Evolutionary conservation across 2,113 vertebrate species (phyloP).

Genomic region (Thymallus thymallus): DNA sequence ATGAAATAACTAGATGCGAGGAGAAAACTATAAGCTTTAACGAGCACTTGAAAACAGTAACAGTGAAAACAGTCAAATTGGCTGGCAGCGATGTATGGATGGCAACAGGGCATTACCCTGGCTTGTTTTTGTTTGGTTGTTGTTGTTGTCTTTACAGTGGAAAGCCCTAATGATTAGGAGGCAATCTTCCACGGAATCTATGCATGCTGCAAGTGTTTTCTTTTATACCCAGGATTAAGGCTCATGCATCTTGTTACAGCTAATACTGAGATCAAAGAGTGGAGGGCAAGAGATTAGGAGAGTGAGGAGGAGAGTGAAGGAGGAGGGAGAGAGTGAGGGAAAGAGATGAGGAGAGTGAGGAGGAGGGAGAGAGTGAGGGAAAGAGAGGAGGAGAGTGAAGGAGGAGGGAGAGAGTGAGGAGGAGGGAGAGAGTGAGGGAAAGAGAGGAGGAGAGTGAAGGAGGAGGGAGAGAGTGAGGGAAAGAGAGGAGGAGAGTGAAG

Average conservation of each 20-base stretch:
- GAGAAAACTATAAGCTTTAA: conserved; percentile 29
- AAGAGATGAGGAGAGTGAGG: not conserved
- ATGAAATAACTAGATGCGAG: conserved; percentile 25
- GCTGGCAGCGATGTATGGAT: conserved; percentile 30
- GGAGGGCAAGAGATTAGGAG: conserved; percentile 14
- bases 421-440: no score
- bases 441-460: no score
- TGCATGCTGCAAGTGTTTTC: conserved; percentile 40
- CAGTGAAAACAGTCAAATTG: conserved; percentile 52
- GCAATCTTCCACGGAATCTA: conserved; percentile 55
- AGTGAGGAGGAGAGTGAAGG: not conserved
- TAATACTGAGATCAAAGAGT: conserved; percentile 38
- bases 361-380: not conserved
- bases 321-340: not conserved
- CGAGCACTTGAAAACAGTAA: conserved; percentile 42
- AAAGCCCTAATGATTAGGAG: conserved; percentile 53
- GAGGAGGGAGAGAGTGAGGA: not conserved
- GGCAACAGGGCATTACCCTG: conserved; percentile 45
- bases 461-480: not conserved
- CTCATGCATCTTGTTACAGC: conserved; percentile 38
- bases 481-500: not conserved
- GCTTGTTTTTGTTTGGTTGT: conserved; percentile 62
- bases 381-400: not conserved
- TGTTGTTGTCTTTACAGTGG: conserved; percentile 57
- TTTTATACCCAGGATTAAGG: conserved; percentile 34